A percentile compares a stretch with the other conserved stretches of the same genome.
Conservation (phyloP, 92 coral and sea anemone species). For the Epizoanthus illoricatus region DNA sequence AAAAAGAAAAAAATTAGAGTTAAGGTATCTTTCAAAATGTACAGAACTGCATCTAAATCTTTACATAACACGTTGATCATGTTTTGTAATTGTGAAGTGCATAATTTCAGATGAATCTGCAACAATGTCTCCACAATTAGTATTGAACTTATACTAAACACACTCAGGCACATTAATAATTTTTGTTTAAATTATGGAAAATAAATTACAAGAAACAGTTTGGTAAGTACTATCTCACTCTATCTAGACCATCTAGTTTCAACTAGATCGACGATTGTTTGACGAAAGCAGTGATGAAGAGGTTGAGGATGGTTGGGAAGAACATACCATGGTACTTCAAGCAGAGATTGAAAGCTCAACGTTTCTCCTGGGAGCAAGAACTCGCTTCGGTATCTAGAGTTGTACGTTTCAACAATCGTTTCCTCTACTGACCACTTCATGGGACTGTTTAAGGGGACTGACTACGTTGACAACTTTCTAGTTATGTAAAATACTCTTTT, state of each 20-base stretch:
- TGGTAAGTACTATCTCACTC: no score
- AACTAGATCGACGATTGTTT: no score
- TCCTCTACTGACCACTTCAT: constrained; percentile 16
- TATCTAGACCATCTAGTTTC: no score
- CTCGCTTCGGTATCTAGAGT: constrained; percentile 58
- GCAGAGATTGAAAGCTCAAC: constrained; percentile 58
- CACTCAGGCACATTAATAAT: no score
- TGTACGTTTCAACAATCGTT: constrained; percentile 43
- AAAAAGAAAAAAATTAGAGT: not conserved
- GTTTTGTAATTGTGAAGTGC: no score
- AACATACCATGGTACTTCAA: not conserved
- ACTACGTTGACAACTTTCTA: not conserved
- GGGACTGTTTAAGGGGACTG: not conserved
- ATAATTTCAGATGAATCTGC: no score
- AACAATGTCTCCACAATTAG: no score
- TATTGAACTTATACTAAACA: no score
- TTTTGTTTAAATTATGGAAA: no score
- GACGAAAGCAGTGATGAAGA: constrained; percentile 49
- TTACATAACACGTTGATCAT: no score
- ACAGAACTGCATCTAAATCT: no score
- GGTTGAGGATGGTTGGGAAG: constrained; percentile 36
- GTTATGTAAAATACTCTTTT: not conserved
- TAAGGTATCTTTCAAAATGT: not conserved
- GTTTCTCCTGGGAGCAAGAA: constrained; percentile 48
- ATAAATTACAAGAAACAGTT: no score